These are phyloP conservation scores for Asbolus verrucosus DNA, from an alignment of 1,140 invertebrate genomes.

Conservation along the genomic window DNA sequence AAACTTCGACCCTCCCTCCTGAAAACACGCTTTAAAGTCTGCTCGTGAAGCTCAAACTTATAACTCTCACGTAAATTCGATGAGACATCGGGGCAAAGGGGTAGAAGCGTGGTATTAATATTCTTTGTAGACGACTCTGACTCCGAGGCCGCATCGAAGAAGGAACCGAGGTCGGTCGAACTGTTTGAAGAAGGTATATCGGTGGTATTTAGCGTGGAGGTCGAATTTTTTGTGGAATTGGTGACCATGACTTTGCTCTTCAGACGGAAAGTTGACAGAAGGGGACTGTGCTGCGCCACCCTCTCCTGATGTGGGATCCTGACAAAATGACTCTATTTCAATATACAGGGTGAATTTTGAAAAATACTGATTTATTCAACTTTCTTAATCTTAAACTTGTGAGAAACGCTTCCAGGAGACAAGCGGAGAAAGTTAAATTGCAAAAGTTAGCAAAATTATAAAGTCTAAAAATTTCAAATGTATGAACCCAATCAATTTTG, in stretches of 20 bases:
- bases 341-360: no score
- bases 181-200: conserved; percentile 1
- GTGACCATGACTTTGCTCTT: not conserved
- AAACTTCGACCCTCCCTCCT: conserved; percentile 66
- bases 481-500: no score
- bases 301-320: conserved; percentile 11
- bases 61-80: conserved; percentile 54
- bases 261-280: not conserved
- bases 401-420: no score
- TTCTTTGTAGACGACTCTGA: not conserved
- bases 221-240: not conserved
- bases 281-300: conserved; percentile 28
- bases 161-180: not conserved
- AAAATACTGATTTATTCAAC: no score
- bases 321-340: not conserved
- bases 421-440: conserved; percentile 27
- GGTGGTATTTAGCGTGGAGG: not conserved
- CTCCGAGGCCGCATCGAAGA: not conserved
- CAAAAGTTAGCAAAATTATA: conserved; percentile 6
- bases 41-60: no score
- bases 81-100: conserved; percentile 54
- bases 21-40: conserved; percentile 42
- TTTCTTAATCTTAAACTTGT: not conserved
- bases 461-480: no score
- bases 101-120: conserved; percentile 49